These are phyloP conservation scores for Platyura marginata DNA, from an alignment of 1,140 invertebrate genomes.

Conservation along the genomic window DNA sequence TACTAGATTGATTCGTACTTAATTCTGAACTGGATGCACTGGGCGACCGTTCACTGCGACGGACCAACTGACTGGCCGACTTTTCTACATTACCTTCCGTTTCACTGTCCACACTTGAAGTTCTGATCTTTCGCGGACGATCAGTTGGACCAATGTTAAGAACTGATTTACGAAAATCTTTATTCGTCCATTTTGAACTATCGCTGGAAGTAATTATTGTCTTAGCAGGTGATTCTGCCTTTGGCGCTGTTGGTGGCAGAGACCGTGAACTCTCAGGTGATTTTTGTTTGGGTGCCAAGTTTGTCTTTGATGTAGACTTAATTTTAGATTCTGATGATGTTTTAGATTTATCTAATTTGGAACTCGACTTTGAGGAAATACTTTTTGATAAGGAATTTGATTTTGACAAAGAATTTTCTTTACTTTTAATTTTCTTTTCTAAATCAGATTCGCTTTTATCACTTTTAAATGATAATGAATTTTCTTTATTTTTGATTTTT, in stretches of 20 bases:
- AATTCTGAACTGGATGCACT: slow-evolving; percentile 11
- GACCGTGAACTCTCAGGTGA: slow-evolving; percentile 11
- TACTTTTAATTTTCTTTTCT: too few species aligned
- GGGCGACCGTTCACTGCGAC: slow-evolving; percentile 15
- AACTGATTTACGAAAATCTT: slow-evolving; percentile 57
- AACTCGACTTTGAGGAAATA: slow-evolving; percentile 20
- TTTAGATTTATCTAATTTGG: slow-evolving; percentile 27
- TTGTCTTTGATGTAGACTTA: slow-evolving; percentile 7
- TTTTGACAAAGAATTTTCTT: neutral
- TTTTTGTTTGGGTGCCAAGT: slow-evolving; percentile 10
- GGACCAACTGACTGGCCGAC: neutral
- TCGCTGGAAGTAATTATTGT: slow-evolving; percentile 23
- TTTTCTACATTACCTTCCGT: slow-evolving; percentile 13
- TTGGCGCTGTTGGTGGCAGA: slow-evolving; percentile 38
- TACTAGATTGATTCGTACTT: neutral
- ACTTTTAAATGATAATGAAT: too few species aligned
- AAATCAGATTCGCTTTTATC: too few species aligned
- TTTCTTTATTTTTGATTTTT: too few species aligned
- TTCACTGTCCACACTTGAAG: slow-evolving; percentile 11
- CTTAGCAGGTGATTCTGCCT: slow-evolving; percentile 28
- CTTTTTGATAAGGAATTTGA: slow-evolving; percentile 13
- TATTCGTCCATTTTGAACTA: slow-evolving; percentile 35
- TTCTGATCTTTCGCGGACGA: slow-evolving; percentile 19
- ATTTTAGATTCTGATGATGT: slow-evolving; percentile 24
- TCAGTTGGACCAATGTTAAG: slow-evolving; percentile 44